Conservation (phyloP, 2,888 invertebrate species). For the Pachydiplax longipennis region DNA sequence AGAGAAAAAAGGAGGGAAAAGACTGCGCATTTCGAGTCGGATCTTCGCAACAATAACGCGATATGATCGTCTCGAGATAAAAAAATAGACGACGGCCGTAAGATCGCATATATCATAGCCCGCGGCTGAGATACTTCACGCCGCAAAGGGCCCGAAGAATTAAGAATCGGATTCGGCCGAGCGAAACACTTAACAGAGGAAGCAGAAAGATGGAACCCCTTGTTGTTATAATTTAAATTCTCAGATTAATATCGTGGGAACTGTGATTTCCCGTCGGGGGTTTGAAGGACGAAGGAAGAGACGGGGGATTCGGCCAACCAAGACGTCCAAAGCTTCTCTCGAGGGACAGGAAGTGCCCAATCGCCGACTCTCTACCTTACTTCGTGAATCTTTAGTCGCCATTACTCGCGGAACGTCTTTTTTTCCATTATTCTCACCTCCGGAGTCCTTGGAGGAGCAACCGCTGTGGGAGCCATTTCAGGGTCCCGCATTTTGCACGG, state of each 20-base stretch:
- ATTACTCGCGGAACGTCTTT: background rate
- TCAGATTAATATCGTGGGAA: conserved; percentile 32
- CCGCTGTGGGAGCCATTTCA: background rate
- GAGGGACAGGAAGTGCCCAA: conserved; percentile 13
- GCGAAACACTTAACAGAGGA: background rate
- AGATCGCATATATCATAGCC: background rate
- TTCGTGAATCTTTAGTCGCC: background rate
- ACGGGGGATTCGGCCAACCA: background rate
- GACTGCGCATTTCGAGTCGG: background rate
- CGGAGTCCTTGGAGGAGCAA: background rate
- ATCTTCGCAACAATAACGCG: background rate
- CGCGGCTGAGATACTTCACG: background rate
- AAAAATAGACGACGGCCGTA: background rate
- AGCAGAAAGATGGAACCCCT: background rate
- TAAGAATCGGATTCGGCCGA: background rate
- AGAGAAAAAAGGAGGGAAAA: background rate
- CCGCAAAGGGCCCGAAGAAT: background rate
- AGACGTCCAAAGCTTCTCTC: background rate
- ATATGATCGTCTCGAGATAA: background rate
- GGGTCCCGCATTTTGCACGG: background rate
- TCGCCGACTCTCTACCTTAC: background rate
- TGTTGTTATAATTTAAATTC: background rate
- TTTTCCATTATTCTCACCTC: conserved; percentile 10
- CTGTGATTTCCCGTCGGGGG: background rate
- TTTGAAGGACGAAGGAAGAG: background rate